phyloP scores from a whole-genome alignment of 2,797 vertebrate species.

The Lepilemur ruficaudatus region DNA sequence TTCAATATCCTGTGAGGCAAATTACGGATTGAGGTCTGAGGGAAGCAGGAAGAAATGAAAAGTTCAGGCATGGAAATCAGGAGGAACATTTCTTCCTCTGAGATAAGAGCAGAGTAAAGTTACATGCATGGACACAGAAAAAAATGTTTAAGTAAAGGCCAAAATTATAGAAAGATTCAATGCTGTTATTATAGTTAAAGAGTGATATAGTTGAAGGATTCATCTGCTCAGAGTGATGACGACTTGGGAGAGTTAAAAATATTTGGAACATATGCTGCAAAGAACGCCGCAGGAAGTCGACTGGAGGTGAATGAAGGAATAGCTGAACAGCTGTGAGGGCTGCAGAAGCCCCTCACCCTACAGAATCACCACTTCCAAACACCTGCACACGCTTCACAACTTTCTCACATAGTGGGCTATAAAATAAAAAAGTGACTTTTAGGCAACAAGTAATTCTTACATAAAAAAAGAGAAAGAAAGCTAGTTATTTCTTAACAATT shows the following conservation, averaged over 20 bases:
- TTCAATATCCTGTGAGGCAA: neutral
- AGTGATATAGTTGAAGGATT: neutral
- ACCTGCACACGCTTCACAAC: neutral
- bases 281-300: neutral
- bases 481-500: neutral
- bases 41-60: neutral
- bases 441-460: neutral
- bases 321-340: neutral
- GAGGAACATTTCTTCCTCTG: neutral
- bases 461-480: neutral
- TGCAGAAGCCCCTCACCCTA: neutral
- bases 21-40: neutral
- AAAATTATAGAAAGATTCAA: neutral
- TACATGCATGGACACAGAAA: neutral
- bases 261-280: neutral
- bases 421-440: neutral
- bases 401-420: neutral
- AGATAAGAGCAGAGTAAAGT: neutral
- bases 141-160: neutral
- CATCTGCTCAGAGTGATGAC: neutral
- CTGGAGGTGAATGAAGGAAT: neutral
- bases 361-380: neutral
- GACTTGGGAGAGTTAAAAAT: neutral
- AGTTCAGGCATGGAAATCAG: neutral
- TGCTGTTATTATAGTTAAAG: neutral